Evolutionary conservation across 2,888 invertebrate species (phyloP), one percentile per base, ranked within the genome.

Genomic region (Synergus gifuensis): DNA sequence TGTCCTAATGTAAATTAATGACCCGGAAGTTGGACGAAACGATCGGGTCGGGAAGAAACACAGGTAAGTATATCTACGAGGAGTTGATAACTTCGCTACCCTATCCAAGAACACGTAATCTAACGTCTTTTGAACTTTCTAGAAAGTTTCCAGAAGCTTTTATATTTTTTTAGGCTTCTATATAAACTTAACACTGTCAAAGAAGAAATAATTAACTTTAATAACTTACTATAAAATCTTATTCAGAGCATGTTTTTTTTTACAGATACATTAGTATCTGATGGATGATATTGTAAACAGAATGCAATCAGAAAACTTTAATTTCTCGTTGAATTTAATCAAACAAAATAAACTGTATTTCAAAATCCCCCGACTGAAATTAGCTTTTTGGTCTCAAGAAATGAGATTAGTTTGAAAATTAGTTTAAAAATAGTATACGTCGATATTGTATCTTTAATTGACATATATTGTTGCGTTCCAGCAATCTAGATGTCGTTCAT

Each of bases 1-100:
- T 87, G 86, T 87, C 86, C 87, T 89, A 89, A 89, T 89, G 88
- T 87, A 89, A 90, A 90, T 90, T 90, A 90, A 90, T 89, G 89
- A 86, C 82, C 83, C 84, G 84, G 86, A 90, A 90, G 90, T 89
- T 85, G 85, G 84, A 81, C 77, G 78, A 86, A 82, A 84, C 84
- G 85, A 85, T 87, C 83, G 84, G 83, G 83, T 84, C 81, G 73
- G 84, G 83, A 86, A 83, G 82, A 83, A 85, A 83, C 83, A 87
- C 86, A 85, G 86, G 85, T 87, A 86, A 64, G 77, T 77, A 76
- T 69, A 77, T 78, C 9, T 54, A 44, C 60, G 69, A 81, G 64
- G 54, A 76, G 78, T 73, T 73, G 16, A 77, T 79, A 81, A 81
- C 79, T 81, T 83, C 78, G 73, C 36, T 54, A 36, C 5, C 28